phyloP scores from a whole-genome alignment of 2,113 vertebrate species.

The Pteronura brasiliensis region DNA sequence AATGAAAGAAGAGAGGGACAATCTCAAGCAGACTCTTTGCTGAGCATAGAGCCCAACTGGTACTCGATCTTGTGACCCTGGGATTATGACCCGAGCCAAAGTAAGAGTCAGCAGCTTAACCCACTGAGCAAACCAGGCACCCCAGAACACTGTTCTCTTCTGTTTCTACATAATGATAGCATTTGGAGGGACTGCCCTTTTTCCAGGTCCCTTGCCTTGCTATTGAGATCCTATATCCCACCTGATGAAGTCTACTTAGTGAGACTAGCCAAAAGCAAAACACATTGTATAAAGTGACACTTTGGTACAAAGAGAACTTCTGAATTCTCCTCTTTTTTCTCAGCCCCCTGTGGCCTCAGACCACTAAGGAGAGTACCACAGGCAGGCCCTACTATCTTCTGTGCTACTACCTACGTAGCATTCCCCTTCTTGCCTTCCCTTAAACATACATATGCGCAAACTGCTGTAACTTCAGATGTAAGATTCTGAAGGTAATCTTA shows the following conservation, averaged over 20 bases:
- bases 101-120: not conserved
- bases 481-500: not conserved
- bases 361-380: not conserved
- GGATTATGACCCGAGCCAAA: not conserved
- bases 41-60: not conserved
- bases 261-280: not conserved
- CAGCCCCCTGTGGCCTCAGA: fast-evolving
- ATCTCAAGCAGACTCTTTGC: not conserved
- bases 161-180: not conserved
- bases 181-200: not conserved
- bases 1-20: not conserved
- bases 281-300: not conserved
- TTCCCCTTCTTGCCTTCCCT: no score
- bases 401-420: fast-evolving
- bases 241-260: not conserved
- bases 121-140: not conserved
- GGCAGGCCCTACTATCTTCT: fast-evolving
- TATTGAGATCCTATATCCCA: not conserved
- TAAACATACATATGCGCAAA: fast-evolving
- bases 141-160: not conserved
- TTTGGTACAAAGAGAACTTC: not conserved
- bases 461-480: not conserved
- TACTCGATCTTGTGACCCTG: not conserved
- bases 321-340: not conserved
- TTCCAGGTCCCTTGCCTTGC: not conserved